Evolutionary conservation across 1,140 invertebrate genomes (phyloP), one percentile per base, ranked within the genome.

Genomic region (Bicyclus anynana): DNA sequence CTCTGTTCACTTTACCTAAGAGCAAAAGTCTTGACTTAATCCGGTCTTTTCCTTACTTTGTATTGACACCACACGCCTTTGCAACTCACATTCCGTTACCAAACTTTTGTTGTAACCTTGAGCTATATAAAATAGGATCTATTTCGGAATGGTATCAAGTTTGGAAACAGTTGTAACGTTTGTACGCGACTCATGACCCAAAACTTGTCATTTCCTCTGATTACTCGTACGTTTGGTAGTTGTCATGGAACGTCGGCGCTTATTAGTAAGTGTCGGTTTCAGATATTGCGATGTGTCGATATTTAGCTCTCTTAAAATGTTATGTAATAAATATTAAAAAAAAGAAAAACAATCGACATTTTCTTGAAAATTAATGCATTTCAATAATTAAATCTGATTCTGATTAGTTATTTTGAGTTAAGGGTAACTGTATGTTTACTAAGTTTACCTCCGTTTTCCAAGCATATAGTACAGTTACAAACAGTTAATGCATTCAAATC

Each of bases 171-270:
- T 26, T 53, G 18, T 29, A 13, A 46, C 49, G 65, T 50, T 16
- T 56, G 59, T 65, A 50, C 40, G 49, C 42, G 27, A 57, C 42
- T 70, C 53, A 62, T 78, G 81, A 84, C 76, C 81, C 80, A 75
- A 82, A 83, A 85, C 80, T 85, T 81, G 74, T 84, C 84, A 80
- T 85, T 84, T 82, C 72, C 71, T 82, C 63, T 84, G 84, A 87
- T 87, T 87, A 77, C 75, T 79, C 73, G 68, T 77, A 67, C 53
- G 64, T 75, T 73, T 73, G 65, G 65, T 70, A 58, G 64, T 71
- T 81, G 77, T 79, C 77, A 82, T 58, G 64, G 65, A 74, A 80
- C 78, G 75, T 74, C 67, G 70, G 68, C 72, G 66, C 66, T 80
- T 77, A 82, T 80, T 75, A 73, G 74, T 68, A 65, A 68, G 75